Evolutionary conservation across 2,797 vertebrate species (phyloP).

Genomic region (Fundulus diaphanus): DNA sequence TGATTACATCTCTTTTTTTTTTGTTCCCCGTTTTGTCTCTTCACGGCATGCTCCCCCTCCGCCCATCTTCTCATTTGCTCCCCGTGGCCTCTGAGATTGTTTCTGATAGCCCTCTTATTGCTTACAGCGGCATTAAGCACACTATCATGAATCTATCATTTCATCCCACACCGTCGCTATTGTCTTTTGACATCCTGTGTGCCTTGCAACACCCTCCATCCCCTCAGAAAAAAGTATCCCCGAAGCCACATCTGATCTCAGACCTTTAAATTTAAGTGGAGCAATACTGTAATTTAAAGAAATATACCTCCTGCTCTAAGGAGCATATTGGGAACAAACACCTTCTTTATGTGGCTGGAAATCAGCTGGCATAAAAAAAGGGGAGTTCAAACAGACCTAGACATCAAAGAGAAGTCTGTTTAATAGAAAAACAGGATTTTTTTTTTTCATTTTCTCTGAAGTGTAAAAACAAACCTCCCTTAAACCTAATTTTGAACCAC

Average conservation of each 20-base stretch:
- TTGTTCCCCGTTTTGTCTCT: slow-evolving; percentile 49
- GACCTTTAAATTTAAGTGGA: slow-evolving; percentile 51
- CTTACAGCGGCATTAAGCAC: slow-evolving; percentile 69
- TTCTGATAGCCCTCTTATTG: slow-evolving; percentile 62
- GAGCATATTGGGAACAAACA: slow-evolving; percentile 29
- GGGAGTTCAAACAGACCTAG: slow-evolving; percentile 37
- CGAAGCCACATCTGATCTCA: slow-evolving; percentile 57
- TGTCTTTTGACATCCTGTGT: slow-evolving; percentile 57
- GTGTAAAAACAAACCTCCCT: slow-evolving; percentile 30
- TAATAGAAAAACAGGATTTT: slow-evolving; percentile 8
- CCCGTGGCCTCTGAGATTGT: slow-evolving; percentile 47
- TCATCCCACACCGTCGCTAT: slow-evolving; percentile 48
- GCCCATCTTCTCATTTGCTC: slow-evolving; percentile 22
- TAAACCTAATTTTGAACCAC: slow-evolving; percentile 35
- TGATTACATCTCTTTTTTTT: slow-evolving; percentile 64
- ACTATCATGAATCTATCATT: slow-evolving; percentile 68
- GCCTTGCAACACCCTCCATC: slow-evolving; percentile 22
- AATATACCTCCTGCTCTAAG: slow-evolving; percentile 25
- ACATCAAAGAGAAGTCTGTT: slow-evolving; percentile 44
- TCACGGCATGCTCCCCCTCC: slow-evolving; percentile 29
- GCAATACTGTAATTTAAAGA: slow-evolving; percentile 30
- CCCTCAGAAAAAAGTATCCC: neutral
- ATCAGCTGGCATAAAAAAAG: slow-evolving; percentile 34
- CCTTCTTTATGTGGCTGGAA: slow-evolving; percentile 29
- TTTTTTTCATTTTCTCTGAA: slow-evolving; percentile 11